Conservation (phyloP, 1,140 invertebrate species). For the Hypothenemus hampei region DNA sequence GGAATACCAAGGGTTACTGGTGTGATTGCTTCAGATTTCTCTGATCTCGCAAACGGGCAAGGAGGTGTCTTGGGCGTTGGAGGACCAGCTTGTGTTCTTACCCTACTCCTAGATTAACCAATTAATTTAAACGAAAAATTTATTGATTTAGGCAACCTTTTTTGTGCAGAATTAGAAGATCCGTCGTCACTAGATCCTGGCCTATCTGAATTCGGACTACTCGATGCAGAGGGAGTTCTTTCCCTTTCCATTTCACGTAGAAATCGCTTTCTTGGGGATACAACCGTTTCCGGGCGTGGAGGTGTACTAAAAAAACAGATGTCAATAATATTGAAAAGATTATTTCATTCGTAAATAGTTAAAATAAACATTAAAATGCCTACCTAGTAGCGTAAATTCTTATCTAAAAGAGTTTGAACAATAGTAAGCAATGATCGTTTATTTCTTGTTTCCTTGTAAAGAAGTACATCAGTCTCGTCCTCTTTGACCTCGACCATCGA, state of each 20-base stretch:
- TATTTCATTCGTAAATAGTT: background rate
- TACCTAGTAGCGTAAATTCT: slow-evolving; percentile 30
- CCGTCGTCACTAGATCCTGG: slow-evolving; percentile 24
- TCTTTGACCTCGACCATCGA: slow-evolving; percentile 16
- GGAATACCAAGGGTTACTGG: slow-evolving; percentile 52
- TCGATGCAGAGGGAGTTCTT: slow-evolving; percentile 26
- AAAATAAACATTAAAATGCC: slow-evolving; percentile 1
- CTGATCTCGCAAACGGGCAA: slow-evolving; percentile 4
- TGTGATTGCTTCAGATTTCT: slow-evolving; percentile 4
- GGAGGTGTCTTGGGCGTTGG: slow-evolving; percentile 23
- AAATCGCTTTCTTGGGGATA: slow-evolving; percentile 59
- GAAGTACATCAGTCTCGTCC: background rate
- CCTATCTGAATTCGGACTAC: slow-evolving; percentile 21
- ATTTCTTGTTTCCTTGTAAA: slow-evolving; percentile 24
- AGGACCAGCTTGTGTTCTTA: slow-evolving; percentile 42
- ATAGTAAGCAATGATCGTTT: slow-evolving; percentile 40
- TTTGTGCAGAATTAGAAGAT: slow-evolving; percentile 21
- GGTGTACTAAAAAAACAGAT: slow-evolving; percentile 38
- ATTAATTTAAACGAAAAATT: background rate
- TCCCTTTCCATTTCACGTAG: slow-evolving; percentile 54
- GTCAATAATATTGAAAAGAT: background rate
- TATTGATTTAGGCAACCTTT: slow-evolving; percentile 10
- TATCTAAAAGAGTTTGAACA: slow-evolving; percentile 49
- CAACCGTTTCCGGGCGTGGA: slow-evolving; percentile 41
- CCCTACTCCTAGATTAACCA: slow-evolving; percentile 30